phyloP scores from a whole-genome alignment of 2,888 invertebrate genomes.

The Microdon myrmicae region DNA sequence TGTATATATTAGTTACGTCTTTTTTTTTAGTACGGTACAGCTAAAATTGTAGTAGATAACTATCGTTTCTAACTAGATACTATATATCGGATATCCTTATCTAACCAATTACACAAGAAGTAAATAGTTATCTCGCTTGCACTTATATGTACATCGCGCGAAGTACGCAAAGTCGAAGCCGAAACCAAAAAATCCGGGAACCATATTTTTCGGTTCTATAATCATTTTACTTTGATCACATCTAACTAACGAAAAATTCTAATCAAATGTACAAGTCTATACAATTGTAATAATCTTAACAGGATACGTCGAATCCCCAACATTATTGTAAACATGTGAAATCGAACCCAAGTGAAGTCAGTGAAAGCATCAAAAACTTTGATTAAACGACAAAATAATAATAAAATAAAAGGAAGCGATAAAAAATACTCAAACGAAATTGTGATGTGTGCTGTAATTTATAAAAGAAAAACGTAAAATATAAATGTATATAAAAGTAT shows the following conservation, averaged over 20 bases:
- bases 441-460: conserved; percentile 33
- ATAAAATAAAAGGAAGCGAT: neutral
- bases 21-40: no score
- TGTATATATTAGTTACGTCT: no score
- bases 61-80: no score
- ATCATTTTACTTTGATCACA: conserved; percentile 40
- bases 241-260: conserved; percentile 37
- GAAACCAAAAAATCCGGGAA: conserved; percentile 56
- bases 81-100: no score
- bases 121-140: conserved; percentile 20
- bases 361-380: conserved; percentile 25
- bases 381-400: conserved; percentile 3
- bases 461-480: conserved; percentile 45
- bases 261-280: conserved; percentile 40
- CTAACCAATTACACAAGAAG: conserved; percentile 8
- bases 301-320: conserved; percentile 19
- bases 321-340: conserved; percentile 33
- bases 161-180: conserved; percentile 51
- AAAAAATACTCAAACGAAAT: conserved; percentile 24
- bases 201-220: conserved; percentile 55
- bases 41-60: no score
- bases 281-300: conserved; percentile 19
- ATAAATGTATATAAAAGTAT: neutral
- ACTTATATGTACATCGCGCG: conserved; percentile 30
- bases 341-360: conserved; percentile 31